Base-by-base conservation (phyloP, 1,140 invertebrate genomes). In the Drosophila oshimai region DNA sequence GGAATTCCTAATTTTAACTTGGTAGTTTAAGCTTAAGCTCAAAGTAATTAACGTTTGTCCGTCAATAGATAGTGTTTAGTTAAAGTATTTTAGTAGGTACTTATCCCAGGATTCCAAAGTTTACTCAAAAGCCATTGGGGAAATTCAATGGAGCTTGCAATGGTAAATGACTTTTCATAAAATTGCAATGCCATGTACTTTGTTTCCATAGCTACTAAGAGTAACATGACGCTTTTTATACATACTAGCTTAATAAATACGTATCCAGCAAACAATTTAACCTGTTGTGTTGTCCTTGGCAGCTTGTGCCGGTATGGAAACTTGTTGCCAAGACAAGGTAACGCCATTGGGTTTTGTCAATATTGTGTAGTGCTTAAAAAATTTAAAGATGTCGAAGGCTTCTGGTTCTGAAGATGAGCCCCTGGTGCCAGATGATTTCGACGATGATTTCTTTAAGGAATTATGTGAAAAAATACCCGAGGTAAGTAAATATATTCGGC, bases 381-480 rank as follows among this genome's bases (percentile, higher is more conserved):
- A 36, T 5, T 22, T 3, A 33, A 61, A 26, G 7, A 88, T 78
- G 77, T 90, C 83, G 5, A 90, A 89, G 20, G 89, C 80, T 41
- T 90, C 89, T 1, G 89, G 89, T 6, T 90, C 89, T 9, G 89
- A 90, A 41, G 89, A 90, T 67, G 89, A 90, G 65, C 89, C 89
- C 0, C 28, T 90, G 29, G 89, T 90, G 13, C 89, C 89, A 12
- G 89, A 90, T 41, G 89, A 89, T 13, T 86, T 90, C 12, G 89
- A 90, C 54, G 89, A 90, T 62, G 89, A 90, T 29, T 90, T 81
- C 36, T 90, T 47, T 46, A 58, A 67, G 42, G 81, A 81, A 12
- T 57, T 90, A n/a, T 39, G 70, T 22, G 77, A 81, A 0, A 90
- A 89, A 54, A 84, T 90, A 24, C 86, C 89, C 2, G 89, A 90